Percentiles rank a stretch among this genome's conserved stretches.
Evolutionary conservation across 2,113 vertebrate genomes (phyloP).

Genomic region (Myotis lucifugus): DNA sequence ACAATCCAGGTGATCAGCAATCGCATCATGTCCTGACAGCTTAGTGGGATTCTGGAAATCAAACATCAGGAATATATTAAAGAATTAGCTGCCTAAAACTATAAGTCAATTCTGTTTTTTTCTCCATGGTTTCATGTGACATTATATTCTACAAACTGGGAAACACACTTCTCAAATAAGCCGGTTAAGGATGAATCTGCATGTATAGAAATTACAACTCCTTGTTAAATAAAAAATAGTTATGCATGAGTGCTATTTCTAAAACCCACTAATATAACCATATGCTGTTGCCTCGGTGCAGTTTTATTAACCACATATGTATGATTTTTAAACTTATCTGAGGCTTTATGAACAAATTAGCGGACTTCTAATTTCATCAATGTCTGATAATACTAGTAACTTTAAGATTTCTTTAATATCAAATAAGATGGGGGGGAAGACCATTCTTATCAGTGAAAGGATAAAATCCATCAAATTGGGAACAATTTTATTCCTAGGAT

Average conservation of each 20-base stretch:
- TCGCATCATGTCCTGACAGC: not conserved
- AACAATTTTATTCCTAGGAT: not conserved
- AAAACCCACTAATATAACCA: not conserved
- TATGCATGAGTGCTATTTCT: not conserved
- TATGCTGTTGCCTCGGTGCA: not conserved
- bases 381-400: not conserved
- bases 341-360: conserved; percentile 20
- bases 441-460: not conserved
- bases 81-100: conserved; percentile 15
- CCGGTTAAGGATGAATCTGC: not conserved
- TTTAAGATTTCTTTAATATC: not conserved
- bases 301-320: not conserved
- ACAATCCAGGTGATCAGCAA: not conserved
- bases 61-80: conserved; percentile 45
- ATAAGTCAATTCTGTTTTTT: not conserved
- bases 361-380: not conserved
- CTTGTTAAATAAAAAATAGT: conserved; percentile 10
- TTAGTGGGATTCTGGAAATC: conserved; percentile 1
- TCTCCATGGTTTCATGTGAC: not conserved
- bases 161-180: not conserved
- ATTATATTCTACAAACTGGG: not conserved
- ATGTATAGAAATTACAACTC: not conserved
- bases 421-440: not conserved
- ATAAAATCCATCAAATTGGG: not conserved
- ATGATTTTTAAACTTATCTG: conserved; percentile 37